These are phyloP conservation scores for Porites cylindrica DNA, from an alignment of 92 coral and sea anemone species.

Conservation along the genomic window DNA sequence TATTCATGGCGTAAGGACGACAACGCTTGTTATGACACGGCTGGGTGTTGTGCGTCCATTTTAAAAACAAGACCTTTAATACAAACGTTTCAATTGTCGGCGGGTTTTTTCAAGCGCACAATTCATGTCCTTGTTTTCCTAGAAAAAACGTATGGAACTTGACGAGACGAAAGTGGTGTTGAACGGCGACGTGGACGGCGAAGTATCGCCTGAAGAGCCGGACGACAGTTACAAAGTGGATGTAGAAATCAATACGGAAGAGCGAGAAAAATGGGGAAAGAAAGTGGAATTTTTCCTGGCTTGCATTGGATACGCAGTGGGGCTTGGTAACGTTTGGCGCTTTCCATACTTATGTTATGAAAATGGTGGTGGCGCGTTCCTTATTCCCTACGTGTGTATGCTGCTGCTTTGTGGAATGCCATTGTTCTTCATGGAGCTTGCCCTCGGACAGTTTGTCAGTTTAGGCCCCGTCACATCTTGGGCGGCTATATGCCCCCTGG, in stretches of 20 bases:
- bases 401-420: slow-evolving; percentile 98
- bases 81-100: neutral
- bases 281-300: slow-evolving; percentile 98
- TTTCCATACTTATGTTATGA: slow-evolving; percentile 95
- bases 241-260: slow-evolving; percentile 72
- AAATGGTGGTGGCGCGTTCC: slow-evolving; percentile 99
- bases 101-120: slow-evolving; percentile 3
- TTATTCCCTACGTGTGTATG: slow-evolving; percentile 93
- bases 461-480: slow-evolving; percentile 99
- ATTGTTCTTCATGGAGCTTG: slow-evolving; percentile 97
- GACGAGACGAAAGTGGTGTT: slow-evolving; percentile 80
- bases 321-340: slow-evolving; percentile 98
- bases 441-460: slow-evolving; percentile 92
- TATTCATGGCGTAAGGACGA: slow-evolving; percentile 39
- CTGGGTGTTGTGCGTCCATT: slow-evolving; percentile 50
- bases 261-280: slow-evolving; percentile 95
- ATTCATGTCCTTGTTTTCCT: slow-evolving; percentile 38
- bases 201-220: slow-evolving; percentile 33
- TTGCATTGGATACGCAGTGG: slow-evolving; percentile 97
- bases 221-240: slow-evolving; percentile 66
- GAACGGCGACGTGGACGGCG: slow-evolving; percentile 74
- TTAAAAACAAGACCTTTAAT: neutral
- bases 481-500: slow-evolving; percentile 98
- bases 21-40: slow-evolving; percentile 40
- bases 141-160: slow-evolving; percentile 36